Evolutionary conservation across 2,113 vertebrate genomes (phyloP).

Genomic region (Dryoscopus gambensis): DNA sequence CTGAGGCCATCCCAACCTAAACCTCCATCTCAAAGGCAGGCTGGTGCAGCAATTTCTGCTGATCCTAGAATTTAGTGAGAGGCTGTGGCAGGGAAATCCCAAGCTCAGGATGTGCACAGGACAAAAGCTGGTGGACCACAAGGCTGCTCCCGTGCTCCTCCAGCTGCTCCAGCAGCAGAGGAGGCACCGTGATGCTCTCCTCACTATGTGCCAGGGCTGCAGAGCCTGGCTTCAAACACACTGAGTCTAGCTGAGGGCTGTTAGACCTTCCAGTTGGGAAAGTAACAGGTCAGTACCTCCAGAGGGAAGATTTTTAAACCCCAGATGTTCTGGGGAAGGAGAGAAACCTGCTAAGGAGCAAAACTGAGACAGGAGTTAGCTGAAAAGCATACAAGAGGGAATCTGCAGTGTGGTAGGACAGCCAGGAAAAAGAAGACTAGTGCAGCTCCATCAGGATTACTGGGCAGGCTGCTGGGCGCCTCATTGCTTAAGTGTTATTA

Average conservation of each 20-base stretch:
- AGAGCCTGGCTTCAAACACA: not conserved
- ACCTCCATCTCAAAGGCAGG: not conserved
- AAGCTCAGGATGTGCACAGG: not conserved
- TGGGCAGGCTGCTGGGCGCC: not conserved
- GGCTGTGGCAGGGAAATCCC: not conserved
- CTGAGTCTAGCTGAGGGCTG: not conserved
- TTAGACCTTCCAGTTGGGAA: not conserved
- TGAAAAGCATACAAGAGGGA: not conserved
- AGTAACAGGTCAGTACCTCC: not conserved
- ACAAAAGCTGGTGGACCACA: not conserved
- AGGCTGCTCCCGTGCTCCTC: accelerated
- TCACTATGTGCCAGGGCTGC: not conserved
- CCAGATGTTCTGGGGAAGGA: not conserved
- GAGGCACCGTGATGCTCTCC: not conserved
- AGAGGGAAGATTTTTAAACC: not conserved
- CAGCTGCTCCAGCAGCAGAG: not conserved
- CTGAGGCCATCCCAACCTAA: not conserved
- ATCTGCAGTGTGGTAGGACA: not conserved
- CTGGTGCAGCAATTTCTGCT: not conserved
- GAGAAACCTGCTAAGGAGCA: not conserved
- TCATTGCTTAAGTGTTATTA: not conserved
- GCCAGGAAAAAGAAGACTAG: not conserved
- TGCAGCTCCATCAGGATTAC: not conserved
- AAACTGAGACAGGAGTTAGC: not conserved
- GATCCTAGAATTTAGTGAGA: not conserved